These are phyloP conservation scores for Pentalonia nigronervosa DNA, from an alignment of 1,140 invertebrate genomes.

Conservation along the genomic window DNA sequence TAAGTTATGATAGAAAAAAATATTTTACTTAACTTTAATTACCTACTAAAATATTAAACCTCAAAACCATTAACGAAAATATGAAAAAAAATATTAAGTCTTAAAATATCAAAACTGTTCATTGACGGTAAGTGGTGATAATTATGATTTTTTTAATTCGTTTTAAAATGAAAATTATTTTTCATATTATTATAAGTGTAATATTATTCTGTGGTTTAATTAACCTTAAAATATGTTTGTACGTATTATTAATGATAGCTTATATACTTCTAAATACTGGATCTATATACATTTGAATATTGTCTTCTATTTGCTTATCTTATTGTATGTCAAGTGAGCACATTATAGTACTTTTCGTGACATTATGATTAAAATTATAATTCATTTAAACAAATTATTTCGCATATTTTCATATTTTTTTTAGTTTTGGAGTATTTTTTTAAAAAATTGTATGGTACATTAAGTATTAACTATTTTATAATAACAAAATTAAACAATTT, in stretches of 20 bases:
- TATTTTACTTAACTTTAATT: not conserved
- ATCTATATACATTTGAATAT: not conserved
- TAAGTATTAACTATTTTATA: too few relatives aligned
- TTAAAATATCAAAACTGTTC: not conserved
- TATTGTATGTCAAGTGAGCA: not conserved
- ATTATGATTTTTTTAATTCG: not conserved
- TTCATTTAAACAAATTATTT: too few relatives aligned
- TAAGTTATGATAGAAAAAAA: not conserved
- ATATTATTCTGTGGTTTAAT: not conserved
- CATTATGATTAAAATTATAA: too few relatives aligned
- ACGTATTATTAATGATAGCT: too few relatives aligned
- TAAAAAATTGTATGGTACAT: too few relatives aligned
- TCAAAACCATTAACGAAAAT: not conserved
- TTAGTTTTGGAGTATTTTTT: too few relatives aligned
- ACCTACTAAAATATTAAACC: not conserved
- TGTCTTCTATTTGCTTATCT: not conserved
- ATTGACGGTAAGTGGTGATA: not conserved
- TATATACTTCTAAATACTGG: not conserved
- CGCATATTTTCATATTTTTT: too few relatives aligned
- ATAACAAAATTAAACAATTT: too few relatives aligned
- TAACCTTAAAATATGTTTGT: not conserved
- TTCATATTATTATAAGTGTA: not conserved
- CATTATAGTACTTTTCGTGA: too few relatives aligned
- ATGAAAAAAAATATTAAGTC: not conserved
- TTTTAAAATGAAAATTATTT: not conserved